phyloP scores from a whole-genome alignment of 92 coral and sea anemone species.

The Parazoanthus swiftii region DNA sequence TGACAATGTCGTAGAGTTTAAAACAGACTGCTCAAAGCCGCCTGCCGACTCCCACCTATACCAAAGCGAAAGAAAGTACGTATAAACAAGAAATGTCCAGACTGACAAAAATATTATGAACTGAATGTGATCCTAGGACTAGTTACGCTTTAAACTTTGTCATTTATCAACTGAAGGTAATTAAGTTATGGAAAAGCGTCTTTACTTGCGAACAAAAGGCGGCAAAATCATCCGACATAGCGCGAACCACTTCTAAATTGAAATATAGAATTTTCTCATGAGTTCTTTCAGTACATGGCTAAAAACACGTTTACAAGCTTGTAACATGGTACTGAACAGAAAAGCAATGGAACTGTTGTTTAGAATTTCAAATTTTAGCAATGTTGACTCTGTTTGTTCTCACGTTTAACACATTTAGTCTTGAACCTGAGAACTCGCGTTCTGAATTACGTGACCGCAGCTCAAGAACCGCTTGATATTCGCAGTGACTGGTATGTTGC shows the following conservation, averaged over 20 bases:
- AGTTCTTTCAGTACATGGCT: conserved; percentile 36
- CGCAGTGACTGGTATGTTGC: conserved; percentile 44
- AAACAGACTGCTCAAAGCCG: not conserved
- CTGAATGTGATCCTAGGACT: conserved; percentile 15
- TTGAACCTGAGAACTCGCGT: conserved; percentile 43
- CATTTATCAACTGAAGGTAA: conserved; percentile 43
- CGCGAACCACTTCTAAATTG: conserved; percentile 44
- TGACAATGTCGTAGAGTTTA: conserved; percentile 36
- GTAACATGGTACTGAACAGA: conserved; percentile 30
- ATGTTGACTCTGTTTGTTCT: conserved; percentile 37
- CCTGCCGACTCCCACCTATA: conserved; percentile 13
- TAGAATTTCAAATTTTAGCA: conserved; percentile 36
- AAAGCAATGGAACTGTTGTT: conserved; percentile 33
- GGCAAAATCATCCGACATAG: conserved; percentile 47
- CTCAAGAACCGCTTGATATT: conserved; percentile 51
- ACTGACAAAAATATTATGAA: conserved; percentile 19
- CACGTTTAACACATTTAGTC: conserved; percentile 33
- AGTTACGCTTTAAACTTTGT: conserved; percentile 36
- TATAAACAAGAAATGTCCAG: conserved; percentile 7
- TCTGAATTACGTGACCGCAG: conserved; percentile 38
- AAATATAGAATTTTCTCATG: conserved; percentile 37
- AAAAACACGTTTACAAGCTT: conserved; percentile 37
- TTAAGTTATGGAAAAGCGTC: conserved; percentile 14
- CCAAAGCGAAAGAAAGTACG: conserved; percentile 6
- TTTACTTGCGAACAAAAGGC: conserved; percentile 51